Conservation (phyloP, 2,888 invertebrate genomes). For the Notocelia uddmanniana region DNA sequence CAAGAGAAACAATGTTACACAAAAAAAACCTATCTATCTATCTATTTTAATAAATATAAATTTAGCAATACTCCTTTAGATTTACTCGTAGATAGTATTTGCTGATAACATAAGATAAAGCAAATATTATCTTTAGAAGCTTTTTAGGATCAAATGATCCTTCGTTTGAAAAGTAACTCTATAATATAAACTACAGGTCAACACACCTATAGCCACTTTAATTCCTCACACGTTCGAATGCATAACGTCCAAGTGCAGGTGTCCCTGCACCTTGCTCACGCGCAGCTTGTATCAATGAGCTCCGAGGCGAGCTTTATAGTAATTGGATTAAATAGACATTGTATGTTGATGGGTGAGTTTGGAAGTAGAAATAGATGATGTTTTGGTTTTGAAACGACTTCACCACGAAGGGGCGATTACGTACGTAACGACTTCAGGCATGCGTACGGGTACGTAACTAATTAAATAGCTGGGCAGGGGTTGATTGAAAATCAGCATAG, state of each 20-base stretch:
- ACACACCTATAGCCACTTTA: constrained; percentile 21
- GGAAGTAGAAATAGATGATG: background rate
- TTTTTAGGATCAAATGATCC: background rate
- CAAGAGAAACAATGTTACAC: no score
- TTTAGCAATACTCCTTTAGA: no score
- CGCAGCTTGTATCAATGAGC: constrained; percentile 54
- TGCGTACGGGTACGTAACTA: no score
- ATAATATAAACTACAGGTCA: background rate
- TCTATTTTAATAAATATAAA: no score
- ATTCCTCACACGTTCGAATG: constrained; percentile 45
- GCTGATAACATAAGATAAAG: no score
- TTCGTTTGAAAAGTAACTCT: background rate
- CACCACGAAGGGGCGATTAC: no score
- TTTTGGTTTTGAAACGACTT: background rate
- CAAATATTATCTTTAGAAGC: no score
- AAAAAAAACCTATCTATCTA: no score
- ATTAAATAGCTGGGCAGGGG: no score
- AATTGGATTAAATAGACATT: constrained; percentile 23
- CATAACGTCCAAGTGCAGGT: constrained; percentile 57
- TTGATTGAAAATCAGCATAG: no score
- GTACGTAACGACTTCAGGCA: no score
- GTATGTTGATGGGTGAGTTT: constrained; percentile 15
- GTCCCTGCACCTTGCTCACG: constrained; percentile 62
- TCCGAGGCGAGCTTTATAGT: constrained; percentile 25
- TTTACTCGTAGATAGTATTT: no score